Conservation (phyloP, 37 sponge, comb jelly and placozoan genomes). For the Haliclona indistincta region DNA sequence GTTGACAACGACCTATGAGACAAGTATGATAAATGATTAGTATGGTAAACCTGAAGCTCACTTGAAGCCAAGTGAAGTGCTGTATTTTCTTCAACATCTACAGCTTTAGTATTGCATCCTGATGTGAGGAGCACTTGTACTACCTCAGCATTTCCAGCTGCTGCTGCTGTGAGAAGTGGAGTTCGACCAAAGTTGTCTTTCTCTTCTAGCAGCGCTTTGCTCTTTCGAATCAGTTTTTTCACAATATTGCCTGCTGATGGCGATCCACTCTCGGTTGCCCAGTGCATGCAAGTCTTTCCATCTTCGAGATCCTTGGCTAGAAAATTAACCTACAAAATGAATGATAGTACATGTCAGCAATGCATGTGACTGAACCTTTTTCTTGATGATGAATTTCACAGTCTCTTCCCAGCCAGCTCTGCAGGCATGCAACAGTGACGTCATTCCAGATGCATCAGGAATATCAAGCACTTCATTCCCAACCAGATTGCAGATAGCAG, state of each 20-base stretch:
- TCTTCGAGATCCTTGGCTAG: constrained; percentile 38
- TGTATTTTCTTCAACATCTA: constrained; percentile 43
- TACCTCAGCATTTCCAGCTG: constrained; percentile 32
- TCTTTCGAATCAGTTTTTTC: constrained; percentile 46
- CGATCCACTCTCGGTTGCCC: constrained; percentile 50
- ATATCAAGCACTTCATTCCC: constrained; percentile 53
- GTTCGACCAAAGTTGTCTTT: constrained; percentile 44
- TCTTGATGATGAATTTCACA: constrained; percentile 68
- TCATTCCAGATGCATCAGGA: constrained; percentile 55
- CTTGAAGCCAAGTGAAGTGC: constrained; percentile 75
- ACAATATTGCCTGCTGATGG: constrained; percentile 22
- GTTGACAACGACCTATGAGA: constrained; percentile 66
- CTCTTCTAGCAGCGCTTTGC: constrained; percentile 25
- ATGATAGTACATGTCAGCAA: not conserved
- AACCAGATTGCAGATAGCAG: constrained; percentile 34
- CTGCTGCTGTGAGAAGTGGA: constrained; percentile 51
- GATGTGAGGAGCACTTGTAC: constrained; percentile 27
- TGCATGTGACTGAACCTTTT: constrained; percentile 51
- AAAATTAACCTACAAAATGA: constrained; percentile 30
- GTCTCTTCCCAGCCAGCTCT: constrained; percentile 24
- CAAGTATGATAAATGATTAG: not conserved
- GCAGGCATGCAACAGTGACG: constrained; percentile 82
- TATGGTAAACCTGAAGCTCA: constrained; percentile 1
- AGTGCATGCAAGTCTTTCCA: constrained; percentile 68
- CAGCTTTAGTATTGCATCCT: constrained; percentile 31